Base-by-base conservation (phyloP, 2,888 invertebrate genomes). In the Brassicogethes aeneus region DNA sequence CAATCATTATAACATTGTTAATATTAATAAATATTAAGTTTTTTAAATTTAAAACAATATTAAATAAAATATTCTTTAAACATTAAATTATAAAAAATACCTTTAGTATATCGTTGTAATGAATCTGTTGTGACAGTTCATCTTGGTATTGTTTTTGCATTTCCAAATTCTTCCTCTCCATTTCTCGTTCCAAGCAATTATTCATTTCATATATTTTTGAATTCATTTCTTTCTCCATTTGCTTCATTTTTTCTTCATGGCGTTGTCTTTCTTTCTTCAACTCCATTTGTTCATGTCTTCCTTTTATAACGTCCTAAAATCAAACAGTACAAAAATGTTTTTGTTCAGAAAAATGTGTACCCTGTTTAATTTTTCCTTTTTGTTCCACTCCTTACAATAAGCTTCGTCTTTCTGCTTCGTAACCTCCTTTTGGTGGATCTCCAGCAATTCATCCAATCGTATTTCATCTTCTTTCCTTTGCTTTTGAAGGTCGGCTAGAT, bases 51-150 rank as follows among this genome's bases (percentile, higher is more conserved):
- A n/a, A n/a, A n/a, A n/a, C n/a, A n/a, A n/a, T n/a, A n/a, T n/a
- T n/a, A n/a, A n/a, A n/a, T n/a, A n/a, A n/a, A n/a, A n/a, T n/a
- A n/a, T n/a, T n/a, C n/a, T n/a, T n/a, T n/a, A n/a, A n/a, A n/a
- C n/a, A n/a, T n/a, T n/a, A n/a, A n/a, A n/a, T n/a, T n/a, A n/a
- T n/a, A n/a, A n/a, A n/a, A n/a, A n/a, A n/a, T n/a, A 68, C 69
- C 56, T 59, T 60, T 16, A 65, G 41, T 23, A 54, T 12, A 40
- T 60, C 59, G 36, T 62, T 64, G 45, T 66, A 64, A 40, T 66
- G 62, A 31, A 68, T 67, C 51, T 70, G 70, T 41, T 64, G 56
- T 33, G 54, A 50, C 16, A 69, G 48, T 44, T 69, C 68, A 3
- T 63, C 55, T 12, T 61, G 46, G 42, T 68, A 68, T 41, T 64